phyloP scores from a whole-genome alignment of 2,113 vertebrate species.

The Leptobrachium leishanense region DNA sequence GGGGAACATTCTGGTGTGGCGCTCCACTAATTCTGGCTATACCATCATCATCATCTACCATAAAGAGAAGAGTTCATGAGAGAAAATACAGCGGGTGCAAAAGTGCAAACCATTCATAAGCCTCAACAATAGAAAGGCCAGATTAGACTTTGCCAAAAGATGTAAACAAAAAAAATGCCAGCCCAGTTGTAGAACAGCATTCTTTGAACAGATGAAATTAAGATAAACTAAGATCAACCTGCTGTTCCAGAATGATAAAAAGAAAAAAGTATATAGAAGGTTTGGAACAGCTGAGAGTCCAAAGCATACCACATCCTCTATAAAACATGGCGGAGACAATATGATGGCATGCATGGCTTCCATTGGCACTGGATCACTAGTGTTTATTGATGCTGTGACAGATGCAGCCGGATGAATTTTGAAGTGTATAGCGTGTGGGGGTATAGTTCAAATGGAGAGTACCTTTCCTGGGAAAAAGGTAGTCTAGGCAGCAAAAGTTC shows the following conservation, averaged over 20 bases:
- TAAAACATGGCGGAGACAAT: background rate
- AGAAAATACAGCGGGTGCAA: background rate
- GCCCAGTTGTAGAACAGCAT: background rate
- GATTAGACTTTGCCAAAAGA: background rate
- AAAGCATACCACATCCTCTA: slow-evolving; percentile 12
- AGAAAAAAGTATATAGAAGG: background rate
- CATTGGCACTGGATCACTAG: no score
- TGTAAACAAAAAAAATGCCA: background rate
- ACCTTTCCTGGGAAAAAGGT: no score
- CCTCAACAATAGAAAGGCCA: background rate
- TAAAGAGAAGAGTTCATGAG: background rate
- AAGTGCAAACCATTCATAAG: background rate
- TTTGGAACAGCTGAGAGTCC: background rate
- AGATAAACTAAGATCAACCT: background rate
- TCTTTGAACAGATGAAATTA: no score
- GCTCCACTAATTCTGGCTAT: background rate
- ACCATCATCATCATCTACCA: background rate
- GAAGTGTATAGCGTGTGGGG: no score
- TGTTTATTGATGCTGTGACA: no score
- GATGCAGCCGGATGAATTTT: no score
- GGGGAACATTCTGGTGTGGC: no score
- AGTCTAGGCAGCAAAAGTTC: no score
- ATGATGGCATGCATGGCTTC: background rate
- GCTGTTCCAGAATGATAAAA: background rate
- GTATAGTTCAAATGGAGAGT: no score